A percentile compares a stretch with the other conserved stretches of the same genome.
Evolutionary conservation across 2,797 vertebrate genomes (phyloP).

Genomic region (Mormyrus proboscirostris): DNA sequence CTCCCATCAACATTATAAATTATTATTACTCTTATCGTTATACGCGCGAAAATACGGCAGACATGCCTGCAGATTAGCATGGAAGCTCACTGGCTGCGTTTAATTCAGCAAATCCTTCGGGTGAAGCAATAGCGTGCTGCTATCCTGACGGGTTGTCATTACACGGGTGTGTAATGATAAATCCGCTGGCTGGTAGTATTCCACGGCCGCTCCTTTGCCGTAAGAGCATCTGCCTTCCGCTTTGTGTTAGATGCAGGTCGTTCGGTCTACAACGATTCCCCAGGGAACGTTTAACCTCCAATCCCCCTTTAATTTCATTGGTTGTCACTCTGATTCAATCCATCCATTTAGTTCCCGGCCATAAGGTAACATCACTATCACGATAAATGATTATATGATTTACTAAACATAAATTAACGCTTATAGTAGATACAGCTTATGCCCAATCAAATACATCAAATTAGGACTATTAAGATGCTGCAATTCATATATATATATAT

Average conservation of each 20-base stretch:
- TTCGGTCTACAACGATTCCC: not conserved
- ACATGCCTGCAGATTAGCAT: not conserved
- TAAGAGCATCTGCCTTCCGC: not conserved
- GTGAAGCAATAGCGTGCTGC: not conserved
- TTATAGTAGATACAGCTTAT: not conserved
- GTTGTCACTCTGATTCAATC: not conserved
- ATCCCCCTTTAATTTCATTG: not conserved
- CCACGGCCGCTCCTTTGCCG: not conserved
- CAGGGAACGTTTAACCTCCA: not conserved
- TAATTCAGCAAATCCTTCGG: not conserved
- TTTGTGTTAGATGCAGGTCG: not conserved
- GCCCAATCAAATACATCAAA: not conserved
- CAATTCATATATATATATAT: not conserved
- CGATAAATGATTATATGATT: not conserved
- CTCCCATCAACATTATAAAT: not conserved
- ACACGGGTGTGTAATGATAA: not conserved
- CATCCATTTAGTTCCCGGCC: not conserved
- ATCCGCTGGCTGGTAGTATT: not conserved
- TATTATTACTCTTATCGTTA: not conserved
- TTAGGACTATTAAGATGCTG: not conserved
- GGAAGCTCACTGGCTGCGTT: not conserved
- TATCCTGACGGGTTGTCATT: not conserved
- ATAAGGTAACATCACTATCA: not conserved
- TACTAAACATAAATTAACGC: not conserved
- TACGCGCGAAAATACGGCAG: not conserved